phyloP scores from a whole-genome alignment of 2,113 vertebrate genomes.

The Thamnaconus septentrionalis region DNA sequence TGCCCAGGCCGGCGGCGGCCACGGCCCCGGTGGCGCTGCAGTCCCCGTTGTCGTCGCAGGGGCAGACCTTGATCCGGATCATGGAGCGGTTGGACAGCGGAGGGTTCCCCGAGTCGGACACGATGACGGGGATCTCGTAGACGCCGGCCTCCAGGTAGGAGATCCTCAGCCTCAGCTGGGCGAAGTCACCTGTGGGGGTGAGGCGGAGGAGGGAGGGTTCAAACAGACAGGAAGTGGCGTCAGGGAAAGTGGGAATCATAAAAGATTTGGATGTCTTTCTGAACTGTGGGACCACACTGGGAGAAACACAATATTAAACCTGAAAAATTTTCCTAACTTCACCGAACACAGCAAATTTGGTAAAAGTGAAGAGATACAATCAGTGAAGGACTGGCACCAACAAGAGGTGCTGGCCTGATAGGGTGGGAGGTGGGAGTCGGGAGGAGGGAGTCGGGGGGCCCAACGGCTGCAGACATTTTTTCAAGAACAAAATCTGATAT shows the following conservation, averaged over 20 bases:
- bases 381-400: too few relatives aligned
- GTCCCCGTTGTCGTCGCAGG: conserved; percentile 92
- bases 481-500: too few relatives aligned
- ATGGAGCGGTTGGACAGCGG: conserved; percentile 90
- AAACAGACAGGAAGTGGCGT: neutral
- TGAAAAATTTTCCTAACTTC: too few relatives aligned
- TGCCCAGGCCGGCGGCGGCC: conserved; percentile 90
- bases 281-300: too few relatives aligned
- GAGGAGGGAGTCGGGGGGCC: too few relatives aligned
- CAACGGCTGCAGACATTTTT: too few relatives aligned
- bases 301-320: too few relatives aligned
- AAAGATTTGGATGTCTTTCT: too few relatives aligned
- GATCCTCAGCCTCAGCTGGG: conserved; percentile 87
- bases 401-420: too few relatives aligned
- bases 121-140: conserved; percentile 89
- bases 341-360: too few relatives aligned
- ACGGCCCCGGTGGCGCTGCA: conserved; percentile 89
- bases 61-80: conserved; percentile 96
- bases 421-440: too few relatives aligned
- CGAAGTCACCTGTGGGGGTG: conserved; percentile 75
- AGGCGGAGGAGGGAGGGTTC: neutral
- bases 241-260: neutral
- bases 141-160: conserved; percentile 87
- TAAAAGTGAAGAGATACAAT: too few relatives aligned
- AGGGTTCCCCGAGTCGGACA: conserved; percentile 95